phyloP scores from a whole-genome alignment of 2,888 invertebrate genomes.

The Palloptera scutellata region DNA sequence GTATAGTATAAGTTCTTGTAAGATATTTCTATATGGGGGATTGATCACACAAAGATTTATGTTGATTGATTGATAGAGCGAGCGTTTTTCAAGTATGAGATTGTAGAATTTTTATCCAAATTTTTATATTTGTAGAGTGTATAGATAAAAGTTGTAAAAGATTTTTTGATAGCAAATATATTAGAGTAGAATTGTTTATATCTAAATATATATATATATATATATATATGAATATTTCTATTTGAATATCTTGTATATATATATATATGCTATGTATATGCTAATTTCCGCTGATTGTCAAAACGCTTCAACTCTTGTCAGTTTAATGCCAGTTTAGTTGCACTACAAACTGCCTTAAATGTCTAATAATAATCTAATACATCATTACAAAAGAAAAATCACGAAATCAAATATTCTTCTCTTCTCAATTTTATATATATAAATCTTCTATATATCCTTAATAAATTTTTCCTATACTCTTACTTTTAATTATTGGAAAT shows the following conservation, averaged over 20 bases:
- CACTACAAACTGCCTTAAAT: conserved; percentile 21
- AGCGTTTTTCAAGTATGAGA: too few species aligned
- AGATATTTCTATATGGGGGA: neutral
- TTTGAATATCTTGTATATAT: conserved; percentile 27
- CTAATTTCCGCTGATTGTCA: conserved; percentile 65
- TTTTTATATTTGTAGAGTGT: too few species aligned
- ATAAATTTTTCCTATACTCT: conserved; percentile 8
- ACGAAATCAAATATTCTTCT: neutral
- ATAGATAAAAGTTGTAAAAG: too few species aligned
- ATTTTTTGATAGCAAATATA: too few species aligned
- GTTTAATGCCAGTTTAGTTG: conserved; percentile 35
- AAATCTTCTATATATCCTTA: conserved; percentile 22
- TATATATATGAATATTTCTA: conserved; percentile 11
- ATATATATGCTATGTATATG: conserved; percentile 42
- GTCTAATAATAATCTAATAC: conserved; percentile 22
- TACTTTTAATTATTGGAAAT: conserved; percentile 30
- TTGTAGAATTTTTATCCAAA: too few species aligned
- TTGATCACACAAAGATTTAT: neutral
- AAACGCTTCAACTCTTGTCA: conserved; percentile 64
- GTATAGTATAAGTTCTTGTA: neutral
- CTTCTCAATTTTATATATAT: neutral
- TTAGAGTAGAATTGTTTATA: conserved; percentile 7
- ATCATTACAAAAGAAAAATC: conserved; percentile 11
- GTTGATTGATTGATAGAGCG: too few species aligned
- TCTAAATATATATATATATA: conserved; percentile 16